Evolutionary conservation across 2,797 vertebrate genomes (phyloP).

Genomic region (Apogon hyalosoma): DNA sequence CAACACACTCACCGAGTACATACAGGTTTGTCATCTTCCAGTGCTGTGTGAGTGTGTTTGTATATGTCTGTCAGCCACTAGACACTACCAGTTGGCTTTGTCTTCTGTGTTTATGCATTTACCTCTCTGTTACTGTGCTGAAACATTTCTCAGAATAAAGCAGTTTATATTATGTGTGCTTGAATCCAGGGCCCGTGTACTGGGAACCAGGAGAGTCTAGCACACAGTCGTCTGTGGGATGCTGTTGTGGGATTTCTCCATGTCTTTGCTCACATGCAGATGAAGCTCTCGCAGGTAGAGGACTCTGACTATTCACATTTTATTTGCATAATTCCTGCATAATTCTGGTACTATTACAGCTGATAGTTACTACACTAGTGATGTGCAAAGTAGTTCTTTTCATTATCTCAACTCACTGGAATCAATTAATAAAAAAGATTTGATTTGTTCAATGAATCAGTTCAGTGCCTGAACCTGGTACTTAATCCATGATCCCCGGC

Average conservation of each 20-base stretch:
- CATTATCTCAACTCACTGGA: too few species aligned
- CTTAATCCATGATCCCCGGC: too few species aligned
- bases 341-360: background rate
- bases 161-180: conserved; percentile 15
- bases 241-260: conserved; percentile 97
- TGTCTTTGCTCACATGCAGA: conserved; percentile 98
- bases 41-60: background rate
- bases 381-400: too few species aligned
- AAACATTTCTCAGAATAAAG: conserved; percentile 2
- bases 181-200: conserved; percentile 91
- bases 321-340: conserved; percentile 22
- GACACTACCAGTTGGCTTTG: background rate
- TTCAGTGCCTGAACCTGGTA: too few species aligned
- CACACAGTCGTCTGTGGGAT: conserved; percentile 95
- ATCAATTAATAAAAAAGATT: too few species aligned
- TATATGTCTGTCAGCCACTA: background rate
- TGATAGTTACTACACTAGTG: too few species aligned
- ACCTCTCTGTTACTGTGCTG: background rate
- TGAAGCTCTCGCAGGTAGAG: conserved; percentile 95
- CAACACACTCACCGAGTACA: conserved; percentile 96
- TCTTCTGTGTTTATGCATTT: background rate
- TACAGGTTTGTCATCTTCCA: conserved; percentile 86
- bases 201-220: conserved; percentile 96
- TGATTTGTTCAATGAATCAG: too few species aligned
- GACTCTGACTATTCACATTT: background rate